Evolutionary conservation across 2,888 invertebrate genomes (phyloP), one percentile per base, ranked within the genome.

Genomic region (Amblyjoppa proteus): DNA sequence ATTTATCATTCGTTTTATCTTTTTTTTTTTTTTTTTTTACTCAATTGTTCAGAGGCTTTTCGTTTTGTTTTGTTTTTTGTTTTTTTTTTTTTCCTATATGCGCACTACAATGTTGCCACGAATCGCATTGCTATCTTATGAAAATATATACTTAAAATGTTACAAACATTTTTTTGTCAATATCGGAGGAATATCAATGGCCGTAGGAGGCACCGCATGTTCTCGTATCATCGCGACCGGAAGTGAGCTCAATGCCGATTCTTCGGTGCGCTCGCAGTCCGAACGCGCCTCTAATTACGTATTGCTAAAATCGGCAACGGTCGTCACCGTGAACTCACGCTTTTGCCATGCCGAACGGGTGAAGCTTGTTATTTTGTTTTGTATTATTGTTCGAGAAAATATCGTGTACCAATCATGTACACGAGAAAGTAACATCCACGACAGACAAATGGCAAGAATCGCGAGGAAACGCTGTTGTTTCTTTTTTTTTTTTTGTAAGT

Each of bases 61-160:
- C 38, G 49, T 69, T 16, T 6, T 64, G 28, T 20, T 20, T 20
- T 20, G 20, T 61, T 31, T 9, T 61, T 61, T 31, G 5, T 5
- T 61, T 76, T 31, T 70, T 64, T 45, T 9, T 11, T 58, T 58
- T 28, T 13, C 77, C 81, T 49, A 69, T 75, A 83, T 70, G 78
- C 80, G 66, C 74, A 76, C 87, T 88, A 86, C 56, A 81, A 88
- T 49, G 51, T 84, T 83, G 82, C 87, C 87, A 86, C 84, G 75
- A 88, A 86, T 79, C 88, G 89, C 88, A 87, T 89, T 88, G 85
- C 73, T 80, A 90, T 88, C 81, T 90, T 90, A 90, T 87, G 89
- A 91, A 90, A 90, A 90, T 87, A 90, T 89, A 76, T 81, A 88
- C 88, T 87, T 87, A 87, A 88, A 73, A 74, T 78, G 28, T 76